Percentiles rank a stretch among this genome's conserved stretches.
These are phyloP conservation scores for Drosophila punjabiensis DNA, from an alignment of 1,140 invertebrate genomes.

Conservation along the genomic window DNA sequence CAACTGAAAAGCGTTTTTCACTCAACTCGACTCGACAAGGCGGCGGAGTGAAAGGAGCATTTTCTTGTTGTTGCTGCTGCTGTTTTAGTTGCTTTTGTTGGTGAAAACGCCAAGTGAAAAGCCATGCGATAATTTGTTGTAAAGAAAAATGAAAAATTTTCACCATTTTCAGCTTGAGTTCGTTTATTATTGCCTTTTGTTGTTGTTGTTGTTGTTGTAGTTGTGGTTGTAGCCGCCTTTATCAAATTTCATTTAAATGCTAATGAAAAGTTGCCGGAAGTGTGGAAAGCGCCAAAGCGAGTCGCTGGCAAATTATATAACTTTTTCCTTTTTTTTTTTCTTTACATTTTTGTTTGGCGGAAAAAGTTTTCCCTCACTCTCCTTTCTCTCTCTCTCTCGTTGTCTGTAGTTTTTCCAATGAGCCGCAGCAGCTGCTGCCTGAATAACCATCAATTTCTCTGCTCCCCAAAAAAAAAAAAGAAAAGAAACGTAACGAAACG, in stretches of 20 bases:
- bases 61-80: slow-evolving; percentile 41
- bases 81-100: slow-evolving; percentile 51
- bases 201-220: slow-evolving; percentile 24
- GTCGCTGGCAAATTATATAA: slow-evolving; percentile 73
- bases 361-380: slow-evolving; percentile 40
- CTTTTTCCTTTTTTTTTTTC: slow-evolving; percentile 38
- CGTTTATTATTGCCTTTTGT: slow-evolving; percentile 45
- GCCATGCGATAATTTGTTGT: slow-evolving; percentile 84
- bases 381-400: background rate
- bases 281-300: slow-evolving; percentile 65
- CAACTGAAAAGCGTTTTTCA: slow-evolving; percentile 75
- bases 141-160: slow-evolving; percentile 81
- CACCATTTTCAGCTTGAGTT: slow-evolving; percentile 66
- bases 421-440: slow-evolving; percentile 27
- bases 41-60: slow-evolving; percentile 79
- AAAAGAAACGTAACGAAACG: slow-evolving; percentile 17
- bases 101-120: slow-evolving; percentile 80
- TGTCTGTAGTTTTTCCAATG: slow-evolving; percentile 8
- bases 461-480: background rate
- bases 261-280: slow-evolving; percentile 82
- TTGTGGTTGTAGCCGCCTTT: slow-evolving; percentile 36
- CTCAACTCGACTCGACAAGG: slow-evolving; percentile 68
- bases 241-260: slow-evolving; percentile 83
- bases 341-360: slow-evolving; percentile 36
- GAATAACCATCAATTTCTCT: slow-evolving; percentile 27